Evolutionary conservation across 2,888 invertebrate species (phyloP).

Genomic region (Neoitamus cyanurus): DNA sequence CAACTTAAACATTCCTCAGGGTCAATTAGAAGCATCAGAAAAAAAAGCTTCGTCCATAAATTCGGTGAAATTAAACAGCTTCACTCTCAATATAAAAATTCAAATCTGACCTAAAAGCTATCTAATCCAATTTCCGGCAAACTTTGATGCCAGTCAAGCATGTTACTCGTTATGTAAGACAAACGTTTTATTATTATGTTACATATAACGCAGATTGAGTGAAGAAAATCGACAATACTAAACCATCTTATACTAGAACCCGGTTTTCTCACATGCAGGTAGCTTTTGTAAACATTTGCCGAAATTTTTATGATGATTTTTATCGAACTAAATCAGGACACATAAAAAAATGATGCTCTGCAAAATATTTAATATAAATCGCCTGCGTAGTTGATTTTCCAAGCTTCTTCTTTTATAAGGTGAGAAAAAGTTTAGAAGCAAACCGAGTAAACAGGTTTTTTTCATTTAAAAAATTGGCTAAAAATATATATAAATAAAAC

Average conservation of each 20-base stretch:
- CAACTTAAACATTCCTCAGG: slow-evolving; percentile 5
- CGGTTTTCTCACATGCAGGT: background rate
- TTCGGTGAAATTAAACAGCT: background rate
- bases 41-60: background rate
- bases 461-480: too few relatives aligned
- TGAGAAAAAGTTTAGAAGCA: too few relatives aligned
- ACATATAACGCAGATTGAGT: background rate
- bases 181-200: background rate
- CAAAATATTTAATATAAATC: background rate
- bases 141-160: background rate
- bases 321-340: background rate
- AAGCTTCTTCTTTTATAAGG: too few relatives aligned
- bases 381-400: too few relatives aligned
- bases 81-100: background rate
- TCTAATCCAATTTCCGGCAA: background rate
- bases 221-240: background rate
- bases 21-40: background rate
- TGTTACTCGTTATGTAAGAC: background rate
- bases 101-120: background rate
- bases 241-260: background rate
- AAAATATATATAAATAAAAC: too few relatives aligned
- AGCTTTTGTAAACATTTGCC: background rate
- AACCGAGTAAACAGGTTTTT: too few relatives aligned
- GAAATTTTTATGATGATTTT: background rate
- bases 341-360: background rate